Base-by-base conservation (phyloP, 2,888 invertebrate species). In the Brenthis ino region DNA sequence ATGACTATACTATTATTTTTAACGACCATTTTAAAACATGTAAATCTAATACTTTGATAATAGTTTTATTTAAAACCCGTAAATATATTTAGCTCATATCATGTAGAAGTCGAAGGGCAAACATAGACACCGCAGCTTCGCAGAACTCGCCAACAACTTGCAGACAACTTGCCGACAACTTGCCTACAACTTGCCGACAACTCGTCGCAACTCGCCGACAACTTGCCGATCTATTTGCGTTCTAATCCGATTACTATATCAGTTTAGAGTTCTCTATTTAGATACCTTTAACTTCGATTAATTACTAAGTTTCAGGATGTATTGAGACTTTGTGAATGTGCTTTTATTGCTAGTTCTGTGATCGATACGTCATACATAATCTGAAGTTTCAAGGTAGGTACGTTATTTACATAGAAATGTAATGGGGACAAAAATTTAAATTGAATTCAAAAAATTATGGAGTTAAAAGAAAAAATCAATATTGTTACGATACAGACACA, bases 201-300 rank as follows among this genome's bases (percentile, higher is more conserved):
- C 68, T 71, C 68, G 65, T 56, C 66, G 80, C 80, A 79, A 80
- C 78, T 82, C 80, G 70, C 76, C 75, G 72, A 65, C 67, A 80
- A 82, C 79, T 80, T 78, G 75, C 73, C 74, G 77, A 81, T 82
- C 82, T 86, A 85, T 86, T 86, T 86, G 85, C 84, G 85, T 83
- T 79, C 69, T 73, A 75, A 72, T 71, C 74, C 71, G 70, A 71
- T 75, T 67, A 50, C 68, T 63, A 57, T 65, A 66, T 68, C 70
- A 68, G 70, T 65, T 71, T 57, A 70, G 64, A 66, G 47, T 71
- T 57, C 57, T 66, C 68, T 71, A 66, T 71, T 71, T 71, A 71
- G 70, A 71, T 68, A 68, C 68, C 71, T 71, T 71, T 63, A 28
- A 64, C 50, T 70, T 70, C 70, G 48, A 70, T 70, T 70, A 51